phyloP scores from a whole-genome alignment of 2,797 vertebrate species.

The Gymnodraco acuticeps region DNA sequence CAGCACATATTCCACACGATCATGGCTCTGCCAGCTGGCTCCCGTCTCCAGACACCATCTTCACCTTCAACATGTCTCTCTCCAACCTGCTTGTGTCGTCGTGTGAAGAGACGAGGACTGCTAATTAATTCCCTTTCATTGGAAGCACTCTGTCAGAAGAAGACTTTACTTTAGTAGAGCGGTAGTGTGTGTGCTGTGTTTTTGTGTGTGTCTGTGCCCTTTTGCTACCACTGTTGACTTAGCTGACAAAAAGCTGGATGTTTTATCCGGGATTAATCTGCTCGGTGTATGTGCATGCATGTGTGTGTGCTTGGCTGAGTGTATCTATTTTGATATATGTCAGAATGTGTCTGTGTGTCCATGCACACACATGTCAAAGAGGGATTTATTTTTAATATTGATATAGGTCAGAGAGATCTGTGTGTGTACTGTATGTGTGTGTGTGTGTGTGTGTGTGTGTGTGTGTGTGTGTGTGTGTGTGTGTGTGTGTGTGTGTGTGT shows the following conservation, averaged over 20 bases:
- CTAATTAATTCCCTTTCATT: conserved; percentile 47
- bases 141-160: conserved; percentile 27
- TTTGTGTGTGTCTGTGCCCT: conserved; percentile 27
- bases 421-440: neutral
- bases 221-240: conserved; percentile 44
- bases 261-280: conserved; percentile 52
- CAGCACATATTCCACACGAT: neutral
- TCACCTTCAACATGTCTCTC: conserved; percentile 38
- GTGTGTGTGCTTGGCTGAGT: conserved; percentile 20
- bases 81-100: conserved; percentile 30
- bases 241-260: conserved; percentile 31
- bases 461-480: conserved; percentile 10
- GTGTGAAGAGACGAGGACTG: conserved; percentile 35
- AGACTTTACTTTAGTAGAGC: neutral
- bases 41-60: conserved; percentile 35
- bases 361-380: conserved; percentile 45
- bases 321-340: conserved; percentile 30
- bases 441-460: neutral
- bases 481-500: neutral
- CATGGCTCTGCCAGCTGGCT: conserved; percentile 25
- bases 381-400: conserved; percentile 49
- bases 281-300: conserved; percentile 2
- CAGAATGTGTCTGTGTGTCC: conserved; percentile 21
- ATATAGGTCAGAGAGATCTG: conserved; percentile 50
- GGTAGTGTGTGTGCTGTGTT: neutral